phyloP scores from a whole-genome alignment of 2,113 vertebrate genomes.

The Dolichotis patagonum region DNA sequence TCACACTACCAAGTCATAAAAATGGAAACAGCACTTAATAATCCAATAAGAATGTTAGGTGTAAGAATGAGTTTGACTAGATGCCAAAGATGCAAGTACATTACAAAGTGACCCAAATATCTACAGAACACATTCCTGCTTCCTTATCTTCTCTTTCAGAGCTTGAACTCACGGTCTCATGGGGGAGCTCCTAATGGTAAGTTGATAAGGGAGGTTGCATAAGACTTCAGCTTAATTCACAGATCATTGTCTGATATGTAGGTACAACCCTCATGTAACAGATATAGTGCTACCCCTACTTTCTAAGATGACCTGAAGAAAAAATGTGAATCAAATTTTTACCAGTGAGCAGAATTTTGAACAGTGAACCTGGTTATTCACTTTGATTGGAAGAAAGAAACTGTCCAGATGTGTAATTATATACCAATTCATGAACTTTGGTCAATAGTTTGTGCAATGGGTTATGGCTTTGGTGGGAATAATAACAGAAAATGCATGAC shows the following conservation, averaged over 20 bases:
- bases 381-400: not conserved
- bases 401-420: not conserved
- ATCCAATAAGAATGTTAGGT: not conserved
- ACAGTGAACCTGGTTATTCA: not conserved
- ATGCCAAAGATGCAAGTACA: not conserved
- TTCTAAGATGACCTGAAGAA: not conserved
- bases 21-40: not conserved
- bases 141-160: not conserved
- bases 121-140: not conserved
- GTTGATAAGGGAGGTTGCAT: not conserved
- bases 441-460: not conserved
- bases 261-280: not conserved
- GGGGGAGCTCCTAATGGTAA: not conserved
- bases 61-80: not conserved
- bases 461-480: not conserved
- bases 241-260: not conserved
- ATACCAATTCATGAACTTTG: not conserved
- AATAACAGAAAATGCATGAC: not conserved
- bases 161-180: accelerated
- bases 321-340: not conserved
- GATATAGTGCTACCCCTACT: not conserved
- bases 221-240: not conserved
- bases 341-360: not conserved
- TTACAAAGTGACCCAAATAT: not conserved
- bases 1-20: not conserved